A percentile compares a stretch with the other conserved stretches of the same genome.
Conservation (phyloP, 1,140 invertebrate species). For the Sitophilus oryzae region DNA sequence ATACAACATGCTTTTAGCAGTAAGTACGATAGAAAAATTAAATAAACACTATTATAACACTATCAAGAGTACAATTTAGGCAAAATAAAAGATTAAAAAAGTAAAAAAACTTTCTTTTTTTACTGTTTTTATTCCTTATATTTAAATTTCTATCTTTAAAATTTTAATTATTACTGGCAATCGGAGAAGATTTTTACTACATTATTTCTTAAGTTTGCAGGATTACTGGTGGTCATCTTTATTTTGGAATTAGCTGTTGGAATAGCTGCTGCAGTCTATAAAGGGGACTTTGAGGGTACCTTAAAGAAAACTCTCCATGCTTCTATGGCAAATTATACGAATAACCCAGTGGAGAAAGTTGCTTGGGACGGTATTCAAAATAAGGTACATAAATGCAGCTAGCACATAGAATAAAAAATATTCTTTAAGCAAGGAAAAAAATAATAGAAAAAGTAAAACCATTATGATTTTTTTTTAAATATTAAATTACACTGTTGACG, state of each 20-base stretch:
- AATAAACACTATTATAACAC: background rate
- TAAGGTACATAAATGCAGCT: too few relatives aligned
- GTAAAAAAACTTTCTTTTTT: too few relatives aligned
- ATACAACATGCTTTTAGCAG: constrained; percentile 58
- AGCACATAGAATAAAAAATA: too few relatives aligned
- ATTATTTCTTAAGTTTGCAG: constrained; percentile 57
- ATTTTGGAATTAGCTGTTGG: constrained; percentile 68
- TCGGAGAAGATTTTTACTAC: background rate
- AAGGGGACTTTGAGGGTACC: constrained; percentile 51
- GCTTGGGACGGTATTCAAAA: constrained; percentile 58
- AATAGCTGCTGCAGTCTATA: constrained; percentile 64
- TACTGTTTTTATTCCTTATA: too few relatives aligned
- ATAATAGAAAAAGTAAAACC: too few relatives aligned
- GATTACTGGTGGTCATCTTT: constrained; percentile 63
- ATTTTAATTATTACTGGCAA: too few relatives aligned
- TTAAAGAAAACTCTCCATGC: constrained; percentile 49
- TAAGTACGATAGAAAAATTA: constrained; percentile 42
- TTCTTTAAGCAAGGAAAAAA: too few relatives aligned
- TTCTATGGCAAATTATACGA: constrained; percentile 50
- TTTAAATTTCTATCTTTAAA: too few relatives aligned
- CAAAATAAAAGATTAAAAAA: too few relatives aligned
- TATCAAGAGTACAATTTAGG: too few relatives aligned
- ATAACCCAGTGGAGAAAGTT: constrained; percentile 46
- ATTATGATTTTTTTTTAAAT: too few relatives aligned
- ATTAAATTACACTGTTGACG: too few relatives aligned